phyloP scores from a whole-genome alignment of 2,113 vertebrate genomes.

The Daubentonia madagascariensis region DNA sequence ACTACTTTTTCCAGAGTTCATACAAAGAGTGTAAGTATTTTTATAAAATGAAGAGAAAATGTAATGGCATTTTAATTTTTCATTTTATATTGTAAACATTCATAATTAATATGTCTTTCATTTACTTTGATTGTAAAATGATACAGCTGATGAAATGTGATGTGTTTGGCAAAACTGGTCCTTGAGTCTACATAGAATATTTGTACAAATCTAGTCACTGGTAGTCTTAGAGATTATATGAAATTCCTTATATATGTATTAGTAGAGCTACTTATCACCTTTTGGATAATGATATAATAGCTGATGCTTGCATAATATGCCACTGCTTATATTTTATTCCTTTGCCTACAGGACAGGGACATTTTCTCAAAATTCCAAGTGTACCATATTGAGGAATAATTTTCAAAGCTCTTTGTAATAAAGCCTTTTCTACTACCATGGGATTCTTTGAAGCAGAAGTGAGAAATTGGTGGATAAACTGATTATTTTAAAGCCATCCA shows the following conservation, averaged over 20 bases:
- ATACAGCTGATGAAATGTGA: neutral
- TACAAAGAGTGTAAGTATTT: conserved; percentile 83
- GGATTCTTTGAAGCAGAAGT: conserved; percentile 22
- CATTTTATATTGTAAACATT: conserved; percentile 46
- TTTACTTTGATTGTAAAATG: conserved; percentile 24
- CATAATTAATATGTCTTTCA: conserved; percentile 21
- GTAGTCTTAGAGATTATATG: neutral
- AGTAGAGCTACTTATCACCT: neutral
- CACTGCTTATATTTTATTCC: neutral
- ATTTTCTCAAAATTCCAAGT: conserved; percentile 30
- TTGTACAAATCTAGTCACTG: neutral
- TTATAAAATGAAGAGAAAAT: neutral
- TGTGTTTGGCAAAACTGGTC: neutral
- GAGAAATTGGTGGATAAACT: conserved; percentile 6
- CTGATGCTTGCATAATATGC: neutral
- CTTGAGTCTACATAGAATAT: neutral
- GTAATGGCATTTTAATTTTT: neutral
- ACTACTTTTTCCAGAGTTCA: conserved; percentile 84
- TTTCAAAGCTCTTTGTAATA: neutral
- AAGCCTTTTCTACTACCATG: conserved; percentile 3
- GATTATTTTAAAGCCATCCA: conserved; percentile 25
- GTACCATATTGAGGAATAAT: neutral
- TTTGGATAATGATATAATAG: conserved; percentile 4
- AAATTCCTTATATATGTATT: conserved; percentile 27
- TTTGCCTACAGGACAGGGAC: neutral